Percentiles rank a stretch among this genome's conserved stretches.
Evolutionary conservation across 2,797 vertebrate genomes (phyloP).

Genomic region (Simalia tracyae): DNA sequence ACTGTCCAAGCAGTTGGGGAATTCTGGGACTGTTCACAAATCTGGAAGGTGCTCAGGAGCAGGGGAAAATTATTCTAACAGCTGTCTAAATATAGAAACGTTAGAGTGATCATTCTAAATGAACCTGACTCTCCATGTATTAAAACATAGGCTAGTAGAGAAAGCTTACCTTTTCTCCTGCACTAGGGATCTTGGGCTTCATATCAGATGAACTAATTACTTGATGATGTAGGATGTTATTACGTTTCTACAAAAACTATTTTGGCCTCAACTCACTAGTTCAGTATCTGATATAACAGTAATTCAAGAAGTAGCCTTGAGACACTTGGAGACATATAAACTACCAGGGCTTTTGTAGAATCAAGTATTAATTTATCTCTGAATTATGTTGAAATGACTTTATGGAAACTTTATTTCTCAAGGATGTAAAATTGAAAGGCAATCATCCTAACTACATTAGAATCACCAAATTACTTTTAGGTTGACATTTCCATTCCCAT

Average conservation of each 20-base stretch:
- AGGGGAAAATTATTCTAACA: neutral
- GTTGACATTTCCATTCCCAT: conserved; percentile 26
- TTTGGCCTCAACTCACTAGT: neutral
- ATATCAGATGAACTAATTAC: neutral
- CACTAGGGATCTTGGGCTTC: neutral
- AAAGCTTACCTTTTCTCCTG: too few species aligned
- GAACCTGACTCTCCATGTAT: neutral
- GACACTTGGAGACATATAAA: neutral
- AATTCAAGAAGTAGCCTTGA: neutral
- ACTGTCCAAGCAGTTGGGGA: neutral
- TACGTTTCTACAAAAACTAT: neutral
- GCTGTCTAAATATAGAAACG: neutral
- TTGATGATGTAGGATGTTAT: neutral
- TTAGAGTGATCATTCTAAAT: neutral
- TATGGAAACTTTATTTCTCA: conserved; percentile 18
- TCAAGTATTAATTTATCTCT: conserved; percentile 17
- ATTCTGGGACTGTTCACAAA: neutral
- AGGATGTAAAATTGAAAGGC: conserved; percentile 21
- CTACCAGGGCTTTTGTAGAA: neutral
- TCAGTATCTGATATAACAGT: neutral
- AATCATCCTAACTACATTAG: conserved; percentile 16
- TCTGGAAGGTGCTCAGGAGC: neutral
- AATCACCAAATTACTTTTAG: conserved; percentile 17
- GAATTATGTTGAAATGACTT: conserved; percentile 10
- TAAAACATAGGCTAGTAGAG: neutral